Conservation (phyloP, 2,888 invertebrate species). For the Blastobasis lacticolella region DNA sequence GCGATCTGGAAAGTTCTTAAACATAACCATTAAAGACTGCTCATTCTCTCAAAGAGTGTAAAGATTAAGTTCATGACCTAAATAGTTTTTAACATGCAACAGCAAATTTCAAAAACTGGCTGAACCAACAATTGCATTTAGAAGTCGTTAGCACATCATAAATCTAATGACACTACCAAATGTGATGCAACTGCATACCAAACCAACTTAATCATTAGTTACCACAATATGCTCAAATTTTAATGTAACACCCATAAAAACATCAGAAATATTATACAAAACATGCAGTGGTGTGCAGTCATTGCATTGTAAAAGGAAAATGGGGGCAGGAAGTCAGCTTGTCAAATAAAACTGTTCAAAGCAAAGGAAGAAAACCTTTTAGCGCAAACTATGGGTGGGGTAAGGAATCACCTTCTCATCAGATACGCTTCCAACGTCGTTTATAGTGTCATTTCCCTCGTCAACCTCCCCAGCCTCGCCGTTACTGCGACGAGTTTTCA, state of each 20-base stretch:
- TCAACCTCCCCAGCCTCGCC: slow-evolving; percentile 70
- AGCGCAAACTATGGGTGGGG: slow-evolving; percentile 28
- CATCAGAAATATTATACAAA: slow-evolving; percentile 17
- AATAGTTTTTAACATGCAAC: too few relatives aligned
- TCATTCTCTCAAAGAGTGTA: too few relatives aligned
- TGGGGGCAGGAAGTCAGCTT: slow-evolving; percentile 49
- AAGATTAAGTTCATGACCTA: too few relatives aligned
- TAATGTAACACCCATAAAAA: too few relatives aligned
- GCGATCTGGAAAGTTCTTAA: too few relatives aligned
- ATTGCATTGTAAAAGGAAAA: slow-evolving; percentile 28
- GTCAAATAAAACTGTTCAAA: slow-evolving; percentile 24
- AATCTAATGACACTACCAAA: slow-evolving; percentile 15
- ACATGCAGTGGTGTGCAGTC: slow-evolving; percentile 52
- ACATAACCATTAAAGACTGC: too few relatives aligned
- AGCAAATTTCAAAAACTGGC: too few relatives aligned
- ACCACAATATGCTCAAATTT: neutral
- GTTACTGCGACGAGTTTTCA: slow-evolving; percentile 73
- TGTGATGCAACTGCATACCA: neutral
- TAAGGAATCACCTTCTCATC: slow-evolving; percentile 66
- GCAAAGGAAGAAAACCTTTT: slow-evolving; percentile 31
- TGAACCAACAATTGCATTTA: too few relatives aligned
- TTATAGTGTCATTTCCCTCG: slow-evolving; percentile 61
- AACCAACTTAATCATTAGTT: neutral
- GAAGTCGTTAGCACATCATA: neutral
- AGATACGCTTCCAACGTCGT: slow-evolving; percentile 65